Base-by-base conservation (phyloP, 2,888 invertebrate species). In the Chromoteleia sp. region DNA sequence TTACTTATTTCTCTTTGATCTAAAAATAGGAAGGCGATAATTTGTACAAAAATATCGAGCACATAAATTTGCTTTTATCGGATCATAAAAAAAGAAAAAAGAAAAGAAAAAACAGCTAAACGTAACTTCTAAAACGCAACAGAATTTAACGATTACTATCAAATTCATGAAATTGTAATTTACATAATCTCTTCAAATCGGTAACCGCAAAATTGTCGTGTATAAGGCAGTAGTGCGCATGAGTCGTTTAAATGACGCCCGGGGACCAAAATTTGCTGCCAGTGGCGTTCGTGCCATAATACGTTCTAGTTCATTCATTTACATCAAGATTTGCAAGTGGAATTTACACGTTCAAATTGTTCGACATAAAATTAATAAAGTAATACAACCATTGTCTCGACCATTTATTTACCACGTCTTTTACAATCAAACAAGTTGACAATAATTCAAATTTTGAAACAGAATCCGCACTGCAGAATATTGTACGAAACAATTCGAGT, bases 131-230 rank as follows among this genome's bases (percentile, higher is more conserved):
- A 8, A 33, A 33, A 33, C 8, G 4, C 19, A 25, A 59, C 36
- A 15, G 6, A 12, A 52, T 39, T 41, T 52, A 14, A 67, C 41
- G 41, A 52, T n/a, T 54, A 7, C 17, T 52, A 67, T 29, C 29
- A 41, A 33, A 25, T 54, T 39, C 45, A 41, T 30, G 52, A 17
- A 67, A 52, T 52, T 10, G 15, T 17, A 17, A 70, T 70, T 58
- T 48, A 48, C 48, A 48, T 58, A 56, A 58, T 68, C 54, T 48
- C 45, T 70, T 33, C 25, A 58, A 58, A 70, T 70, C 39, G 8
- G 58, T 17, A 56, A 68, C 43, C 17, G 56, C 33, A 21, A 68
- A 56, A 68, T 68, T 54, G 33, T 68, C 36, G 14, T 65, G 14
- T 50, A 50, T 17, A 12, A 21, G 3, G 8, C 12, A 21, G 25